Evolutionary conservation across 1,140 invertebrate species (phyloP).

Genomic region (Sitobion miscanthi): DNA sequence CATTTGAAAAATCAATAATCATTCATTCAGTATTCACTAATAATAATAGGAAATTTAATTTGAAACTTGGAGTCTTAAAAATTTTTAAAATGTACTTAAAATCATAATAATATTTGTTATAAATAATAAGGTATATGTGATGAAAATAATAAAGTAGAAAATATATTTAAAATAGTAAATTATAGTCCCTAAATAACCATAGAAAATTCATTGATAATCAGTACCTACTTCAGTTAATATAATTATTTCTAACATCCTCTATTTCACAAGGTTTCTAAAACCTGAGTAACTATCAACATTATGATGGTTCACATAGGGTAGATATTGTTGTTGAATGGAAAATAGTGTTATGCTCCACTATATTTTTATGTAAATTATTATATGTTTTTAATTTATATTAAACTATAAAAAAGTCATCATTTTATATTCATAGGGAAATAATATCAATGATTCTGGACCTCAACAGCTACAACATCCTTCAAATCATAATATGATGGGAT

Average conservation of each 20-base stretch:
- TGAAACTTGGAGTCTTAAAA: too few relatives aligned
- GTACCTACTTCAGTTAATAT: too few relatives aligned
- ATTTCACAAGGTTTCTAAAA: neutral
- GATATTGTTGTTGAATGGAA: neutral
- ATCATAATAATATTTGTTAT: neutral
- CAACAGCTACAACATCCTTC: slow-evolving; percentile 26
- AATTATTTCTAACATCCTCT: neutral
- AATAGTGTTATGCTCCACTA: neutral
- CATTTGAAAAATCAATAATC: too few relatives aligned
- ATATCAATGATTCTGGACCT: slow-evolving; percentile 45
- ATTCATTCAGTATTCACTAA: too few relatives aligned
- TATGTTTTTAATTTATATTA: too few relatives aligned
- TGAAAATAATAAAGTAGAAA: neutral
- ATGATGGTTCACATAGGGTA: neutral
- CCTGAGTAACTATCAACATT: neutral
- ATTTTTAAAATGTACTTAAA: neutral
- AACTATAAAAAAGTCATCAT: neutral
- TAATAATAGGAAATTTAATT: too few relatives aligned
- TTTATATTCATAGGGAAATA: slow-evolving; percentile 48
- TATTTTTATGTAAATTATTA: neutral
- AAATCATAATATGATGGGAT: slow-evolving; percentile 49
- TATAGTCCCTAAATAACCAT: too few relatives aligned
- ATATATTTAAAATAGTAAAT: too few relatives aligned
- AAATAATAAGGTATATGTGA: neutral
- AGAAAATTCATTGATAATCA: too few relatives aligned